A percentile compares a stretch with the other conserved stretches of the same genome.
Evolutionary conservation across 2,113 vertebrate species (phyloP).

Genomic region (Coreoperca whiteheadi): DNA sequence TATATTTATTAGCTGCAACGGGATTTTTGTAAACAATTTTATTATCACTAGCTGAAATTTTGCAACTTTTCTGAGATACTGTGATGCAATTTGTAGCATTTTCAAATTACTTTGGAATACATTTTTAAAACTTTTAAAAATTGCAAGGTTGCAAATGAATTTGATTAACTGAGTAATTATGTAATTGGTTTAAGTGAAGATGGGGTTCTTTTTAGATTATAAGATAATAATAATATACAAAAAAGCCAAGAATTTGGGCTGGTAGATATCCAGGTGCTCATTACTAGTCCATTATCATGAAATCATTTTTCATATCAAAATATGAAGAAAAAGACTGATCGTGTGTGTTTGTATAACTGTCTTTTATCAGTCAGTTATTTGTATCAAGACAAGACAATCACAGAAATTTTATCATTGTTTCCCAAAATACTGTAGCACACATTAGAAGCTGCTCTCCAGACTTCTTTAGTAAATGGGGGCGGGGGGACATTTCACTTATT

Average conservation of each 20-base stretch:
- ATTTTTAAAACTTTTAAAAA: not conserved
- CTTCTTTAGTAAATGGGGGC: conserved; percentile 22
- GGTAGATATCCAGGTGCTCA: not conserved
- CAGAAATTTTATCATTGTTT: conserved; percentile 20
- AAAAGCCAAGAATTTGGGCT: not conserved
- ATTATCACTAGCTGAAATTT: too few relatives aligned
- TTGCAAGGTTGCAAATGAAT: not conserved
- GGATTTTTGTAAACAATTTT: not conserved
- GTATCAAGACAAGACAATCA: not conserved
- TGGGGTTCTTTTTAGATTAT: not conserved
- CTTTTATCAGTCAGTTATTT: conserved; percentile 28
- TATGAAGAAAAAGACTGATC: not conserved
- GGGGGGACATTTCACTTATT: conserved; percentile 28
- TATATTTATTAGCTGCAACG: not conserved
- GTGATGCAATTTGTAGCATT: not conserved
- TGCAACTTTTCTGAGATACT: not conserved
- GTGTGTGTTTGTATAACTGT: not conserved
- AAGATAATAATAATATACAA: not conserved
- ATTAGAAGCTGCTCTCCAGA: conserved; percentile 8
- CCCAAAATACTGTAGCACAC: not conserved
- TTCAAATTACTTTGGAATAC: not conserved
- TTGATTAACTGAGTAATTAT: not conserved
- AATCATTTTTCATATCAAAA: conserved; percentile 6
- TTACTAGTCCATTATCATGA: not conserved
- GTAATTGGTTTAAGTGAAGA: not conserved